Conservation (phyloP, 2,113 vertebrate genomes). For the Datnioides undecimradiatus region DNA sequence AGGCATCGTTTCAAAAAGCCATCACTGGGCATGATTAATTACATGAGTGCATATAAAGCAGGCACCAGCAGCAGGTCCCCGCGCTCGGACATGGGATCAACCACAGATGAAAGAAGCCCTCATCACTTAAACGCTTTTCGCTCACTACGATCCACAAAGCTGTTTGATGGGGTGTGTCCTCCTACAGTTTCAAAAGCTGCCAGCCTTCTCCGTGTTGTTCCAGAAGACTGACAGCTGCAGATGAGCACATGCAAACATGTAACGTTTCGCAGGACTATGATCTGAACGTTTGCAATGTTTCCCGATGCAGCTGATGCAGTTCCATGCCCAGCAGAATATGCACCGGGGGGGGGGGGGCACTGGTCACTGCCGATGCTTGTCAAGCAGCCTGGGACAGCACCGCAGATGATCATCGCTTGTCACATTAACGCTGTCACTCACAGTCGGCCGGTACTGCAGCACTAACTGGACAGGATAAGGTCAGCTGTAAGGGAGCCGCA, state of each 20-base stretch:
- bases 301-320: background rate
- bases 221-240: background rate
- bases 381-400: background rate
- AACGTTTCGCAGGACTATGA: too few species aligned
- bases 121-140: background rate
- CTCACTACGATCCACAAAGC: background rate
- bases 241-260: conserved; percentile 45
- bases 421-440: background rate
- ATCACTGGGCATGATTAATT: too few species aligned
- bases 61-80: background rate
- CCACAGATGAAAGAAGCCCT: background rate
- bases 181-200: background rate
- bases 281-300: background rate
- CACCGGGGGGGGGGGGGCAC: conserved; percentile 12
- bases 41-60: background rate
- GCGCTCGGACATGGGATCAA: conserved; percentile 6
- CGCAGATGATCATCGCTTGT: background rate
- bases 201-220: conserved; percentile 44
- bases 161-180: background rate
- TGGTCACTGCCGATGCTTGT: conserved; percentile 28
- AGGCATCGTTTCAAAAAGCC: too few species aligned
- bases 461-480: background rate
- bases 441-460: background rate
- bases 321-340: background rate
- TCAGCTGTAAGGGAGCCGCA: background rate